Evolutionary conservation across 2,888 invertebrate genomes (phyloP).

Genomic region (Conops quadrifasciatus): DNA sequence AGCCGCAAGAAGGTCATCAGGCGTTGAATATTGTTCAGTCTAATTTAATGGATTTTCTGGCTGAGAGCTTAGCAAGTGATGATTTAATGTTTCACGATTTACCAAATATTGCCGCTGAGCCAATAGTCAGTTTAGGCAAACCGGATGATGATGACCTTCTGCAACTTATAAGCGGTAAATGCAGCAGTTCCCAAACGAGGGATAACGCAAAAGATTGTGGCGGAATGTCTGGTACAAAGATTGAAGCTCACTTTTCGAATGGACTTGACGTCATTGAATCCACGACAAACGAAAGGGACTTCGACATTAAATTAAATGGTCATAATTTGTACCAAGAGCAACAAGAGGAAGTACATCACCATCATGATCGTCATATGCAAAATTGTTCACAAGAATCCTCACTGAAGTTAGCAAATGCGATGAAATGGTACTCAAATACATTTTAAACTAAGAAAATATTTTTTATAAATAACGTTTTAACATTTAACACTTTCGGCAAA

Average conservation of each 20-base stretch:
- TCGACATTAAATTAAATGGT: slow-evolving; percentile 44
- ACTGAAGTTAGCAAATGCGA: slow-evolving; percentile 37
- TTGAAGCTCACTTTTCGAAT: slow-evolving; percentile 43
- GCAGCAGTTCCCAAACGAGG: slow-evolving; percentile 37
- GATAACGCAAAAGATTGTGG: slow-evolving; percentile 44
- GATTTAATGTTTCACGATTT: slow-evolving; percentile 56
- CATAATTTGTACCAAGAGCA: slow-evolving; percentile 38
- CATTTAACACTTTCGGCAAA: slow-evolving; percentile 19
- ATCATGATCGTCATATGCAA: background rate
- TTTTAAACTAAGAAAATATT: background rate
- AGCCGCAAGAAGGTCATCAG: background rate
- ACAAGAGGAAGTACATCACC: slow-evolving; percentile 18
- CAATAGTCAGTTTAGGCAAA: slow-evolving; percentile 50
- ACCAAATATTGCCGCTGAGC: slow-evolving; percentile 54
- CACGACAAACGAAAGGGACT: slow-evolving; percentile 37
- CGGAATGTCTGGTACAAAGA: slow-evolving; percentile 47
- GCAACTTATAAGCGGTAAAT: slow-evolving; percentile 53
- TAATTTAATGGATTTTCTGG: slow-evolving; percentile 62
- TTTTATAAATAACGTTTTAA: slow-evolving; percentile 8
- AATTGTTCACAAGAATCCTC: slow-evolving; percentile 20
- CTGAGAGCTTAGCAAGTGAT: slow-evolving; percentile 58
- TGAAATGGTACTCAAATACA: background rate
- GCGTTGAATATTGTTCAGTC: slow-evolving; percentile 60
- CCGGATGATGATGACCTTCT: slow-evolving; percentile 55
- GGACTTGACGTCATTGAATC: slow-evolving; percentile 37